Percentiles rank a stretch among this genome's conserved stretches.
Evolutionary conservation across 2,888 invertebrate genomes (phyloP).

Genomic region (Eumerus sabulonum): DNA sequence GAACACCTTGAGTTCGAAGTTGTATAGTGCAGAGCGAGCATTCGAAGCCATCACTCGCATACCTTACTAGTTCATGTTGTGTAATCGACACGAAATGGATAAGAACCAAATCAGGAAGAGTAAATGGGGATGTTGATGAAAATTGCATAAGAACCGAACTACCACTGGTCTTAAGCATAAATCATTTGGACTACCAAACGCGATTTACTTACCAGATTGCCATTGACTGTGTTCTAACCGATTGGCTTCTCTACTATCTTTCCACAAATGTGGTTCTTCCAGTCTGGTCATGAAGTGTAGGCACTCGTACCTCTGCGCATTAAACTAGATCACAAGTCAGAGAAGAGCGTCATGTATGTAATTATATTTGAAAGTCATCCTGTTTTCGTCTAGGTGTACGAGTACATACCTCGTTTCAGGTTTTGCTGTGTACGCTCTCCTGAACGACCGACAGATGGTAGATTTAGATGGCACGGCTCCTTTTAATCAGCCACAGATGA

Average conservation of each 20-base stretch:
- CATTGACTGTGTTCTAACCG: conserved; percentile 35
- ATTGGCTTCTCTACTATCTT: conserved; percentile 21
- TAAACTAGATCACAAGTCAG: conserved; percentile 46
- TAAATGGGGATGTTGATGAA: neutral
- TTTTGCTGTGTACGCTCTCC: neutral
- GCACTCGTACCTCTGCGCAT: neutral
- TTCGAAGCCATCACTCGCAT: conserved; percentile 19
- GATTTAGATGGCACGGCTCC: conserved; percentile 1
- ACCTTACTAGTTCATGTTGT: conserved; percentile 24
- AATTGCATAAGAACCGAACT: conserved; percentile 46
- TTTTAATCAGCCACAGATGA: conserved; percentile 32
- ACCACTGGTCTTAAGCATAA: conserved; percentile 45
- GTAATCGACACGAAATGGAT: conserved; percentile 16
- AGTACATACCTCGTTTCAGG: no score
- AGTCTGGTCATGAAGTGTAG: conserved; percentile 24
- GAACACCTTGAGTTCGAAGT: conserved; percentile 17
- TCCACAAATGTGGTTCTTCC: conserved; percentile 21
- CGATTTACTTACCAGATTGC: conserved; percentile 44
- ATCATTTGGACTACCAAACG: conserved; percentile 53
- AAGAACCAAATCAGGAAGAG: neutral
- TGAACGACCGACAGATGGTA: neutral
- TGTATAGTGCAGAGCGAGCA: conserved; percentile 7
- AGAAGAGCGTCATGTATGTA: conserved; percentile 8
- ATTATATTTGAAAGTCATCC: no score
- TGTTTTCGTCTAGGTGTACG: conserved; percentile 12